Evolutionary conservation across 2,888 invertebrate genomes (phyloP), one percentile per base, ranked within the genome.

Genomic region (Salticus scenicus): DNA sequence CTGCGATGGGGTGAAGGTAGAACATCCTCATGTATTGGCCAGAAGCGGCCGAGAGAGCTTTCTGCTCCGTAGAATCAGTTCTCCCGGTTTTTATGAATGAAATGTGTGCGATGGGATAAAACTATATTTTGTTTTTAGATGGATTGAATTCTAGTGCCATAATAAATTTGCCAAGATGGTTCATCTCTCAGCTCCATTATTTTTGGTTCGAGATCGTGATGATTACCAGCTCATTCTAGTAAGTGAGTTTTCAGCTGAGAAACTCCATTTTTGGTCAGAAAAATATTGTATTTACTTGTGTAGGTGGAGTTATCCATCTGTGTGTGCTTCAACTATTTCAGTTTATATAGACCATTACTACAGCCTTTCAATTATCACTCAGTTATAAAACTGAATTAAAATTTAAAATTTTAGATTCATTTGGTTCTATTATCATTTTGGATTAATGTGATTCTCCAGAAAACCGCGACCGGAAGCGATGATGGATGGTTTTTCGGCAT

Each of bases 181-280:
- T 28, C 87, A 87, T 67, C 80, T 87, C 12, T 64, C 75, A n/a
- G 80, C 81, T 30, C 79, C 83, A 27, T 24, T 87, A 41, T 87
- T 87, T 75, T 72, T 87, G 41, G 78, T 87, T 30, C 70, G 87
- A 63, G 87, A 87, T 42, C 27, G 87, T 69, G 79, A 79, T 30
- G 79, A 77, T 42, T 79, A 79, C 64, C 83, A 87, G 51, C 71
- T 87, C 64, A 74, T 87, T 33, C 64, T 87, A 79, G 87, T 87
- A 77, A 87, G 87, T 87, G 71, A 67, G 63, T 14, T n/a, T n/a
- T 27, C 27, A 51, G n/a, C n/a, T 7, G 37, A 47, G 37, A 42
- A 71, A 28, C 17, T 27, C 82, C 82, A 67, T 83, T 77, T 83
- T 83, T 83, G 83, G 83, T 72, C 83, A 83, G 66, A 57, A 70